A percentile compares a stretch with the other conserved stretches of the same genome.
Evolutionary conservation across 2,113 vertebrate species (phyloP).

Genomic region (Cairina moschata): DNA sequence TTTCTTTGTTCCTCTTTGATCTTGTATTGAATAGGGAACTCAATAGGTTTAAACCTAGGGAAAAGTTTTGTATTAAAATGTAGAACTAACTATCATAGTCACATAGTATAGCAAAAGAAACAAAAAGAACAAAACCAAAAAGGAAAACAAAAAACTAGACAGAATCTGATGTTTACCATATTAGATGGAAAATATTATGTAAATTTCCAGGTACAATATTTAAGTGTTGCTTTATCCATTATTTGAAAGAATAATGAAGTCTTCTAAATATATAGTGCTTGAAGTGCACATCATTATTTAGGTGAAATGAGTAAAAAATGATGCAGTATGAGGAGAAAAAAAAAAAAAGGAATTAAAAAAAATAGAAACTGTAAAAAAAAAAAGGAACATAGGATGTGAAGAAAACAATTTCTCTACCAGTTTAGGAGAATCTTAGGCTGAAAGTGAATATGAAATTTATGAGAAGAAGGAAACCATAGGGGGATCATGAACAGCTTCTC

Average conservation of each 20-base stretch:
- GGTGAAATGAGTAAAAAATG: neutral
- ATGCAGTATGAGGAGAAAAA: neutral
- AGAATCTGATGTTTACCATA: neutral
- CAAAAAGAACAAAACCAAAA: neutral
- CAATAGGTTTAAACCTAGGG: neutral
- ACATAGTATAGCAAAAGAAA: neutral
- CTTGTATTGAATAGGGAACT: neutral
- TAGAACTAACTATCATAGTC: neutral
- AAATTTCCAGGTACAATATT: neutral
- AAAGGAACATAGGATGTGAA: neutral
- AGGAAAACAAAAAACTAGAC: neutral
- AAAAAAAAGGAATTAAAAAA: neutral
- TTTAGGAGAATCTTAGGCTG: neutral
- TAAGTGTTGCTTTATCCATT: neutral
- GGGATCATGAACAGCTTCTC: neutral
- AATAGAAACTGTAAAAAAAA: neutral
- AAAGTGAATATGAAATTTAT: neutral
- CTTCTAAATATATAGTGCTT: neutral
- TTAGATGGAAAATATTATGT: neutral
- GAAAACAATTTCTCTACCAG: neutral
- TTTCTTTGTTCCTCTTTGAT: neutral
- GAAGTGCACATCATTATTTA: neutral
- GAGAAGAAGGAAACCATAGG: fast-evolving
- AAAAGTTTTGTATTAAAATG: neutral
- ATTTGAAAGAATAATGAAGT: neutral